Percentiles rank a stretch among this genome's conserved stretches.
These are phyloP conservation scores for Labrus mixtus DNA, from an alignment of 2,113 vertebrate genomes.

Conservation along the genomic window DNA sequence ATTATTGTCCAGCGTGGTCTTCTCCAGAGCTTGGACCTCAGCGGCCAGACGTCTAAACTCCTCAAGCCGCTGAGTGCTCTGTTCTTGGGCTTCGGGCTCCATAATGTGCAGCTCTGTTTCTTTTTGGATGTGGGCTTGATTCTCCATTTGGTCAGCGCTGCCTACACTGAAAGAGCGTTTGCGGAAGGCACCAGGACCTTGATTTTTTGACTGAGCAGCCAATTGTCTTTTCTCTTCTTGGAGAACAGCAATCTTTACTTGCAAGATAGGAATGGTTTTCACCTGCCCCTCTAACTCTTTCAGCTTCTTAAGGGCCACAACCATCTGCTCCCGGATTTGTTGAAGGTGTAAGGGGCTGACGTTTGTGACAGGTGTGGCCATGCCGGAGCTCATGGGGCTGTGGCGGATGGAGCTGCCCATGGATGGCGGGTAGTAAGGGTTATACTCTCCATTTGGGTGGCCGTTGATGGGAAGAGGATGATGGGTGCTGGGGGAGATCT, in stretches of 20 bases:
- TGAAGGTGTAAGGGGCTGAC: constrained; percentile 95
- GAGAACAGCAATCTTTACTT: constrained; percentile 96
- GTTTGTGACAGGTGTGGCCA: constrained; percentile 93
- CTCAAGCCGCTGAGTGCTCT: constrained; percentile 88
- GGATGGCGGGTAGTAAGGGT: constrained; percentile 86
- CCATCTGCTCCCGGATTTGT: constrained; percentile 98
- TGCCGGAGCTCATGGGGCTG: constrained; percentile 94
- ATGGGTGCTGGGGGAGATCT: constrained; percentile 81
- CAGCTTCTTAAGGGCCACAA: constrained; percentile 91
- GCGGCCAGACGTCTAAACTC: constrained; percentile 94
- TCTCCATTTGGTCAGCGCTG: constrained; percentile 91
- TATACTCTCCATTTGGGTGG: constrained; percentile 87
- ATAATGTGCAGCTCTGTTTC: constrained; percentile 91
- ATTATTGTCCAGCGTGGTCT: constrained; percentile 87
- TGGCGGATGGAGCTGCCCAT: constrained; percentile 94
- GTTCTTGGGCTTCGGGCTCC: constrained; percentile 87
- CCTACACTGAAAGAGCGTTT: constrained; percentile 95
- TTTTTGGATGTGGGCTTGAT: constrained; percentile 79
- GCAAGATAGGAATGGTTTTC: constrained; percentile 94
- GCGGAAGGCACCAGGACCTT: constrained; percentile 83
- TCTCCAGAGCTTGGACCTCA: constrained; percentile 93
- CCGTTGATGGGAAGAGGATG: constrained; percentile 87
- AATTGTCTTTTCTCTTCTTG: constrained; percentile 96
- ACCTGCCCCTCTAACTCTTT: constrained; percentile 97
- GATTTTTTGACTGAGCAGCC: constrained; percentile 89